Evolutionary conservation across 2,113 vertebrate species (phyloP).

Genomic region (Apodemus speciosus): DNA sequence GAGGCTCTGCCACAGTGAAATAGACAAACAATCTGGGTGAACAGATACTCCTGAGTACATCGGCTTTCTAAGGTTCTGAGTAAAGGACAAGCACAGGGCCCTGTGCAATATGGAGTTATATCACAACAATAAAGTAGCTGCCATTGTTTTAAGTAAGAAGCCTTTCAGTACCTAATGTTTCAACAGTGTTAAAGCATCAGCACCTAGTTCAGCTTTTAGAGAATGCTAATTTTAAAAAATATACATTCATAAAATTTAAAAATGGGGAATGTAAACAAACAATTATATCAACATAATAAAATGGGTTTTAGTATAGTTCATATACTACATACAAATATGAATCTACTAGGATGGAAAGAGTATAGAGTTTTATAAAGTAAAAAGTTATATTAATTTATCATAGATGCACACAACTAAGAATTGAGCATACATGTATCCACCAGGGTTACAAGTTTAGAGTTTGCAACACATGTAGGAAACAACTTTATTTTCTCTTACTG

Average conservation of each 20-base stretch:
- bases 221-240: neutral
- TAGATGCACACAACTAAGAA: neutral
- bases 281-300: neutral
- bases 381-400: constrained; percentile 9
- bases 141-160: neutral
- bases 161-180: neutral
- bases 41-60: neutral
- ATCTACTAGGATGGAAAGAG: neutral
- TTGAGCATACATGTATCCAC: neutral
- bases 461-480: neutral
- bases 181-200: neutral
- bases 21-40: neutral
- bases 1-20: neutral
- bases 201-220: constrained; percentile 36
- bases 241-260: neutral
- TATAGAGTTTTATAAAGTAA: constrained; percentile 21
- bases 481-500: constrained; percentile 1
- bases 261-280: neutral
- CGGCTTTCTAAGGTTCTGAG: neutral
- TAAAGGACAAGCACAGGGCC: neutral
- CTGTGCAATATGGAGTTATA: neutral
- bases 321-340: neutral
- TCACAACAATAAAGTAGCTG: neutral
- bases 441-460: neutral
- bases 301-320: neutral